phyloP scores from a whole-genome alignment of 2,888 invertebrate genomes.

The Smittia aterrima region DNA sequence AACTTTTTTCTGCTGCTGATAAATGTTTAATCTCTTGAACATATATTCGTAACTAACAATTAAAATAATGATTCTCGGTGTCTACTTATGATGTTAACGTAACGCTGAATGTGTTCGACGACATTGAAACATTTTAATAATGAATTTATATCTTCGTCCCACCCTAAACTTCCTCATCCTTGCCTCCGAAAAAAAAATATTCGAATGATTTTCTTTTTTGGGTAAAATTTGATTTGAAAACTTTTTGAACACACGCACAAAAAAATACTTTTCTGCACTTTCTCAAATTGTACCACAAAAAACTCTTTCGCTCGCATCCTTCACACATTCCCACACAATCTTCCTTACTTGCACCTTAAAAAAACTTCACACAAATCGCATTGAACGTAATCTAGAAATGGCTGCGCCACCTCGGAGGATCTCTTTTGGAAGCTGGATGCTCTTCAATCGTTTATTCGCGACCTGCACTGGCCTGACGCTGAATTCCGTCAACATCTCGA shows the following conservation, averaged over 20 bases:
- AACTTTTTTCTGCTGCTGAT: background rate
- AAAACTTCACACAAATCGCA: constrained; percentile 8
- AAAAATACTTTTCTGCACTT: background rate
- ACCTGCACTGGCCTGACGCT: constrained; percentile 98
- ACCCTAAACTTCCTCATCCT: background rate
- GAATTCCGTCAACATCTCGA: constrained; percentile 96
- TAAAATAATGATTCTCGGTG: background rate
- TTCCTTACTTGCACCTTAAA: background rate
- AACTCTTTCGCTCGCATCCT: background rate
- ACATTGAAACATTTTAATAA: background rate
- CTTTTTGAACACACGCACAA: background rate
- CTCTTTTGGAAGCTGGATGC: constrained; percentile 99
- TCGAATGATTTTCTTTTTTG: background rate
- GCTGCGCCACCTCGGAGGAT: constrained; percentile 97
- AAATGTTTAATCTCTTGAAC: background rate
- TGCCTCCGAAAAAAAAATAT: background rate
- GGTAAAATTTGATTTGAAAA: background rate
- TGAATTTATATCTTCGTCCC: constrained; percentile 4
- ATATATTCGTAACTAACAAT: background rate
- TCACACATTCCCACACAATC: background rate
- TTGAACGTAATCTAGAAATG: constrained; percentile 64
- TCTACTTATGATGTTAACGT: background rate
- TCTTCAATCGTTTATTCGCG: constrained; percentile 94
- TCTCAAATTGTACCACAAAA: background rate
- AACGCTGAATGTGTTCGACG: background rate